Evolutionary conservation across 2,797 vertebrate genomes (phyloP), one percentile per base, ranked within the genome.

Genomic region (Corythornis leucogaster): DNA sequence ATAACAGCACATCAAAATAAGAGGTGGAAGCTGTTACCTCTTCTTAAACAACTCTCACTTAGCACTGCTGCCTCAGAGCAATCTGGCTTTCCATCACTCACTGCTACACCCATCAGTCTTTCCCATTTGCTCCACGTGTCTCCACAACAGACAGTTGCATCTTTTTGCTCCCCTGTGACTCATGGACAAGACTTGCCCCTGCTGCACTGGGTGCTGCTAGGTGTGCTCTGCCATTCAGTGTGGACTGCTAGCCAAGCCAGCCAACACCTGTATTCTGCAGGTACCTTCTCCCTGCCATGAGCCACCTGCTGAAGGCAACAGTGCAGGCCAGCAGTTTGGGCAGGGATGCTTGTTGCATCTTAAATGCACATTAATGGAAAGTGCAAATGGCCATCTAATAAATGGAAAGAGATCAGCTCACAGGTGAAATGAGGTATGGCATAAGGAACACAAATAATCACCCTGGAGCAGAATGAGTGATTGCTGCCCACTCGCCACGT

Each of bases 361-460:
- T 35, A 95, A 96, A 87, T n/a, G 26, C 66, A 17, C 73, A 96
- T 96, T 94, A 94, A 70, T 30, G 2, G 61, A 42, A 86, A 92
- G 84, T 90, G 70, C 90, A 94, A 91, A 93, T 51, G 68, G 85
- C 61, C 25, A 16, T 15, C 67, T 84, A 91, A 94, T 87, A 91
- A 94, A 81, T 7, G 94, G 45, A 92, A 81, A 43, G n/a, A 55
- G 42, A 87, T 62, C 73, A 64, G 42, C 68, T 61, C 13, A 0
- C n/a, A 61, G 75, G 51, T 82, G 87, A 90, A 87, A 75, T 93
- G 83, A 96, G 76, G 67, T 53, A 80, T 76, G 75, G 94, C 94
- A 94, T 94, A 81, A 91, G n/a, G 77, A 94, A 87, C 87, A 92
- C 79, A 89, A 94, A 96, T 96, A 91, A 94, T 92, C 93, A 87